phyloP scores from a whole-genome alignment of 1,140 invertebrate species.

The Cyphomyrmex costatus region DNA sequence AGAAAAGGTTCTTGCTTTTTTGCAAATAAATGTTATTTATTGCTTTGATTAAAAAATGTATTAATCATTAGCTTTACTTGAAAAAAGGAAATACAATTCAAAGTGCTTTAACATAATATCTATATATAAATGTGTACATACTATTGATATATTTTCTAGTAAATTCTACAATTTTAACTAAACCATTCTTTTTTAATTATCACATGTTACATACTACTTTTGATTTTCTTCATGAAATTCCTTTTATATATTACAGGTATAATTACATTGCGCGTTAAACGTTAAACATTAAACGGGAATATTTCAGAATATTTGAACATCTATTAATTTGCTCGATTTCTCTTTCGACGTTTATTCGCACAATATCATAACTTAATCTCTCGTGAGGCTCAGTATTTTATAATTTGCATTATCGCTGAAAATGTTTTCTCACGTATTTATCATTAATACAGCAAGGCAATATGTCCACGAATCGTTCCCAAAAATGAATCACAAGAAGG shows the following conservation, averaged over 20 bases:
- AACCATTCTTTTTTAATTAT: not conserved
- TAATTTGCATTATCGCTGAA: constrained; percentile 23
- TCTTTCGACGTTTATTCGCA: not conserved
- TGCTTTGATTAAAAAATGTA: constrained; percentile 9
- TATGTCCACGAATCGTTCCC: constrained; percentile 54
- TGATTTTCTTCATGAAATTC: constrained; percentile 43
- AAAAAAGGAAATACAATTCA: not conserved
- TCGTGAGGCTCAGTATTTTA: constrained; percentile 25
- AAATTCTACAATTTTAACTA: constrained; percentile 8
- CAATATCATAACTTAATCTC: constrained; percentile 15
- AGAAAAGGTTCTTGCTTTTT: not conserved
- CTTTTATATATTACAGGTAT: constrained; percentile 12
- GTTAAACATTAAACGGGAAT: constrained; percentile 38
- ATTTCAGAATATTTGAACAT: constrained; percentile 25
- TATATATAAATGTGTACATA: not conserved
- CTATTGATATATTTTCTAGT: not conserved
- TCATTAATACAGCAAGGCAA: constrained; percentile 43
- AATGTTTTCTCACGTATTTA: constrained; percentile 25
- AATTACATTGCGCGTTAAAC: constrained; percentile 27
- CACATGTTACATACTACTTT: constrained; percentile 36
- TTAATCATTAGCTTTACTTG: not conserved
- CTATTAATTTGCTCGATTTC: constrained; percentile 13
- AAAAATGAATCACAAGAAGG: constrained; percentile 49
- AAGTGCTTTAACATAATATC: not conserved
- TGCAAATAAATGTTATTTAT: constrained; percentile 1